phyloP scores from a whole-genome alignment of 2,797 vertebrate genomes.

The Oreochromis mossambicus region DNA sequence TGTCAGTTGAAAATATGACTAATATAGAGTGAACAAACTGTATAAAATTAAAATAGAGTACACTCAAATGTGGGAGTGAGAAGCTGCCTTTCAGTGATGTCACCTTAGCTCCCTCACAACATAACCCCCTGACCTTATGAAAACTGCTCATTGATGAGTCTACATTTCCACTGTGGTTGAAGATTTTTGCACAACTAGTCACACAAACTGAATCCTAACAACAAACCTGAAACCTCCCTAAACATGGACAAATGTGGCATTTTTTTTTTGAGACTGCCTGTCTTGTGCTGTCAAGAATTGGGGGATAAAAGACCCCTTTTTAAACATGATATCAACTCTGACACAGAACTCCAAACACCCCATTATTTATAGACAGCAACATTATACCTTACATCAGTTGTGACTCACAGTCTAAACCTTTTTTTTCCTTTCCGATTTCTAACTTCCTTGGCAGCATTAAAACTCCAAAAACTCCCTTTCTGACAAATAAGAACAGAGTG shows the following conservation, averaged over 20 bases:
- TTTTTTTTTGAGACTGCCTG: conserved; percentile 16
- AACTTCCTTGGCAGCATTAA: conserved; percentile 41
- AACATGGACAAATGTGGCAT: conserved; percentile 45
- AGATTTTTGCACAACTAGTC: conserved; percentile 55
- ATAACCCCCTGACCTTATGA: conserved; percentile 62
- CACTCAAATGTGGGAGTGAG: conserved; percentile 28
- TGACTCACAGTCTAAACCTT: conserved; percentile 42
- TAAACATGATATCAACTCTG: conserved; percentile 49
- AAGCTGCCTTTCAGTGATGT: conserved; percentile 51
- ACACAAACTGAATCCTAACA: conserved; percentile 55
- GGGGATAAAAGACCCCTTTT: conserved; percentile 48
- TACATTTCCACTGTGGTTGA: conserved; percentile 67
- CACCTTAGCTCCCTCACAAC: conserved; percentile 43
- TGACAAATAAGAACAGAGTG: conserved; percentile 47
- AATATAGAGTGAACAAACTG: conserved; percentile 15
- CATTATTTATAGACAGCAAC: conserved; percentile 57
- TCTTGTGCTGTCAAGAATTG: conserved; percentile 49
- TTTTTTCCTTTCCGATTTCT: conserved; percentile 36
- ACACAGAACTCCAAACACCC: conserved; percentile 45
- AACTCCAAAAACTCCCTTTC: conserved; percentile 8
- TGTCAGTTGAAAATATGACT: conserved; percentile 60
- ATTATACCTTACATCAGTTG: conserved; percentile 39
- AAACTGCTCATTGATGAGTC: conserved; percentile 63
- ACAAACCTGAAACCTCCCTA: conserved; percentile 53
- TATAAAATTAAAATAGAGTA: conserved; percentile 25